Evolutionary conservation across 2,888 invertebrate genomes (phyloP), one percentile per base, ranked within the genome.

Genomic region (Eupithecia exiguata): DNA sequence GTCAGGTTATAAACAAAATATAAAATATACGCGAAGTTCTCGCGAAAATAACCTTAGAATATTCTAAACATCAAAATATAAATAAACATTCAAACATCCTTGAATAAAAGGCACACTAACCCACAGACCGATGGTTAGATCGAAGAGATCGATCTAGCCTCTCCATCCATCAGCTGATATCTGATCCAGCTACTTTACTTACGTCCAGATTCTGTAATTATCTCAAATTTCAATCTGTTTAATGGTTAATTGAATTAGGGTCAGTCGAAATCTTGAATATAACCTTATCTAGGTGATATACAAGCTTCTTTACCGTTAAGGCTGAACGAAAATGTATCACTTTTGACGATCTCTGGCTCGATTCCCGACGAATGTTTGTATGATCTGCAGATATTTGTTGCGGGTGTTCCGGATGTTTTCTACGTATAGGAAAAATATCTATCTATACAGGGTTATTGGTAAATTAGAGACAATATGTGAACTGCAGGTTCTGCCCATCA

Each of bases 141-240:
- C 75, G 69, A 43, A 18, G 6, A 68, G 61, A 66, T 69, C 69
- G 67, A 72, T 67, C 49, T 58, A 67, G 12, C 43, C 67, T 49
- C 70, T 70, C 75, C 75, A 75, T 75, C 75, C 58, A 75, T 75
- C 75, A 72, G 70, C 10, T 18, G 65, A 14, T 72, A 72, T 72
- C 72, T 43, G 75, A 75, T 75, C 21, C 70, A 43, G 63, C 75
- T 75, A 72, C 71, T 71, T 74, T 69, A 69, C 74, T 70, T 70
- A 75, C 49, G 69, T 68, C 70, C 53, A 43, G 72, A 70, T 75
- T 74, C 53, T 75, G 63, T 68, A 70, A 75, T 72, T 72, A 75
- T 72, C 72, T 75, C 12, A n/a, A 68, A 68, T 70, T 3, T 53
- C 63, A 71, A 74, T 74, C 73, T 25, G 21, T 61, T 36, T 69